A percentile compares a stretch with the other conserved stretches of the same genome.
These are phyloP conservation scores for Nymphicus hollandicus DNA, from an alignment of 2,113 vertebrate genomes.

Conservation along the genomic window DNA sequence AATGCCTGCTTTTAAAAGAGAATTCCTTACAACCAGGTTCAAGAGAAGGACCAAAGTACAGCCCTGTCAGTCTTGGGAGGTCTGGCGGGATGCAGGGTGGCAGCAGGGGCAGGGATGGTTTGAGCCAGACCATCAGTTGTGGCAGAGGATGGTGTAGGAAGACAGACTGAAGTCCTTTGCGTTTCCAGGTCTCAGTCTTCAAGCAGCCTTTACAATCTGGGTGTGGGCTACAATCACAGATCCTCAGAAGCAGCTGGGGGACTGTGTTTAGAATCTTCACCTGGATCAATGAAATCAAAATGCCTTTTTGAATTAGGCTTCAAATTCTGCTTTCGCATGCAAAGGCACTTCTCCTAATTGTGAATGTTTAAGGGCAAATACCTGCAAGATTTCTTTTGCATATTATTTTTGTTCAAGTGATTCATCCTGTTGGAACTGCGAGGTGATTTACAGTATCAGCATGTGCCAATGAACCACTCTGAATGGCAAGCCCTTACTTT, in stretches of 20 bases:
- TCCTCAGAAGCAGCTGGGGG: background rate
- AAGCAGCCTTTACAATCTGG: background rate
- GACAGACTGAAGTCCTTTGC: rapidly evolving
- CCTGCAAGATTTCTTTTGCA: background rate
- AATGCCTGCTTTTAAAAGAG: background rate
- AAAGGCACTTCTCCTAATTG: background rate
- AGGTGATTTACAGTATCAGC: background rate
- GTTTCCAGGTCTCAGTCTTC: background rate
- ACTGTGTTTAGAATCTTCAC: background rate
- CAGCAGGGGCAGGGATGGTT: background rate
- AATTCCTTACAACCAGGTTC: background rate
- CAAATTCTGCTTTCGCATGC: background rate
- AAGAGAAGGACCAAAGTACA: background rate
- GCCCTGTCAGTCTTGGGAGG: background rate
- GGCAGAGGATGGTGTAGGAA: background rate
- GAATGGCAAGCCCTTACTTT: background rate
- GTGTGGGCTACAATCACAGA: background rate
- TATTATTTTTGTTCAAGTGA: background rate
- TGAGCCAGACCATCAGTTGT: background rate
- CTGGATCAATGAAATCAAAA: background rate
- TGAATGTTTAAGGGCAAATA: background rate
- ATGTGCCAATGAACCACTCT: background rate
- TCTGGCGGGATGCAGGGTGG: rapidly evolving
- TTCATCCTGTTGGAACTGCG: background rate
- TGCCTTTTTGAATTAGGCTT: background rate